Percentiles rank a stretch among this genome's conserved stretches.
Conservation (phyloP, 2,797 vertebrate genomes). For the Chiroxiphia lanceolata region DNA sequence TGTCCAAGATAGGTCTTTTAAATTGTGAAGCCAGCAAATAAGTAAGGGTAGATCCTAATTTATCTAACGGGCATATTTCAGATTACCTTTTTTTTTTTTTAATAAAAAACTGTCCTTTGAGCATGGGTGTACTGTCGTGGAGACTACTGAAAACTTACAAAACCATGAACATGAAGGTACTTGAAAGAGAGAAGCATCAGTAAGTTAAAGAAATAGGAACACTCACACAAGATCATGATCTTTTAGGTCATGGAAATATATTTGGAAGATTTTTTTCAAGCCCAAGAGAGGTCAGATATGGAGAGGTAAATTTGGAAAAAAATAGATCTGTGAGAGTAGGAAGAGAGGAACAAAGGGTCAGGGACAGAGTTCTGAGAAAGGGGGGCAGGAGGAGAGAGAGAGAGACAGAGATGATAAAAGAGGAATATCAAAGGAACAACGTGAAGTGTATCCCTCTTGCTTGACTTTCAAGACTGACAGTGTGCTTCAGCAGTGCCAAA, state of each 20-base stretch:
- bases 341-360: background rate
- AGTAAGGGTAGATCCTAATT: background rate
- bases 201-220: background rate
- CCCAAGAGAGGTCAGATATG: background rate
- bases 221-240: background rate
- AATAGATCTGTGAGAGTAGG: background rate
- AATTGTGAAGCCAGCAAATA: background rate
- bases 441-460: background rate
- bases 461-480: background rate
- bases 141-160: background rate
- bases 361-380: background rate
- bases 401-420: background rate
- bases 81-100: background rate
- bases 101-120: background rate
- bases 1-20: background rate
- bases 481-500: background rate
- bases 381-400: rapidly evolving
- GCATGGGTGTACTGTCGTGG: background rate
- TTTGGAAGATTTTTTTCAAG: background rate
- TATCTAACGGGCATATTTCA: background rate
- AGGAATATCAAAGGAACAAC: background rate
- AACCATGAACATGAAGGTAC: background rate
- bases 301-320: background rate
- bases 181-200: background rate
- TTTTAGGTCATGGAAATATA: background rate